Evolutionary conservation across 2,797 vertebrate species (phyloP), one percentile per base, ranked within the genome.

Genomic region (Enteromius trimaculatus): DNA sequence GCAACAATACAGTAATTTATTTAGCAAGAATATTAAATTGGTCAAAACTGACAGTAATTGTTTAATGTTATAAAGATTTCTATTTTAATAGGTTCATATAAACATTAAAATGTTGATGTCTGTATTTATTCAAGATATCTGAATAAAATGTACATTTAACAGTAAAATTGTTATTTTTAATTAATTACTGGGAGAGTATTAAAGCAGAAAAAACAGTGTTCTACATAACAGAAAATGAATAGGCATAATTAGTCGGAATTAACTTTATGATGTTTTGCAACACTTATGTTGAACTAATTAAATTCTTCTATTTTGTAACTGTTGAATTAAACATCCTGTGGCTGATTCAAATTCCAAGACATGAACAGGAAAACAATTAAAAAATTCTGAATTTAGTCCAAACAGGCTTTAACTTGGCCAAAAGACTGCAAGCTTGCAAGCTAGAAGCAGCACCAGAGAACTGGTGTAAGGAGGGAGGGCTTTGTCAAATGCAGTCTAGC

Each of bases 401-500:
- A 34, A 53, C 23, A 7, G 71, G 39, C 92, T 89, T 55, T 83
- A 90, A 88, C 85, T 91, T 85, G 89, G 88, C 92, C 94, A 94
- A 93, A 90, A 0, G 44, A 51, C 44, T 89, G 89, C 88, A 90
- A 90, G 92, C 89, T 90, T 86, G 89, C 85, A 87, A 89, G 91
- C 82, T 64, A 75, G 86, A 86, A 77, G 14, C 72, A 9, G 65
- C 51, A 85, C 77, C 75, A 86, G 88, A 88, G 88, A 89, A 90
- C 77, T 77, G 89, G 82, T 89, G 88, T 83, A 84, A 86, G 89
- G 65, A 55, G 87, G 81, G 82, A 90, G 90, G 90, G 87, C 87
- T 93, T 92, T 94, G 89, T 88, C 91, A 92, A 89, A 90, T 78
- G 62, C n/a, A 87, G 85, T 89, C 88, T 86, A 87, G 79, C 88